Percentiles rank a stretch among this genome's conserved stretches.
phyloP scores from a whole-genome alignment of 2,888 invertebrate genomes.

The Parasteatoda lunata region DNA sequence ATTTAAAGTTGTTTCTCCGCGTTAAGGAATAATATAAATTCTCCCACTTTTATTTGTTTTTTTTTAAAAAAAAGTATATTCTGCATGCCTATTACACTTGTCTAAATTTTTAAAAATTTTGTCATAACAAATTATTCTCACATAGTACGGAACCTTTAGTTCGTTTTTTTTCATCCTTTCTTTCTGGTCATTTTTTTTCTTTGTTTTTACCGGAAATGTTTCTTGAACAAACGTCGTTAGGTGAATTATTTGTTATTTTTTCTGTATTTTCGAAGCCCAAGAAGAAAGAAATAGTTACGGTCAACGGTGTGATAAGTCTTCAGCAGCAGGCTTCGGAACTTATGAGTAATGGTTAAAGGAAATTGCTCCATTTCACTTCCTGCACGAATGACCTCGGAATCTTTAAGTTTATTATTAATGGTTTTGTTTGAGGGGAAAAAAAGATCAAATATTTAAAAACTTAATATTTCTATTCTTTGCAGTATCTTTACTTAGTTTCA shows the following conservation, averaged over 20 bases:
- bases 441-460: no score
- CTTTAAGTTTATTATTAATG: neutral
- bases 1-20: no score
- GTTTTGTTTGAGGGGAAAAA: no score
- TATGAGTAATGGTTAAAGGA: neutral
- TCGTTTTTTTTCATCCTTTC: neutral
- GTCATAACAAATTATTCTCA: no score
- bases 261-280: neutral
- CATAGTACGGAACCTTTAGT: no score
- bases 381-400: neutral
- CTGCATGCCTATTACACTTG: no score
- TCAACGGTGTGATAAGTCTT: neutral
- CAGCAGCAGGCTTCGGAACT: neutral
- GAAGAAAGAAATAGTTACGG: neutral
- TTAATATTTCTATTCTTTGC: no score
- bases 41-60: no score
- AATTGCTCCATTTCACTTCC: slow-evolving; percentile 5
- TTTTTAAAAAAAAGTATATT: no score
- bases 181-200: neutral
- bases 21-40: no score
- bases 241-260: neutral
- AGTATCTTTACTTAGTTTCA: no score
- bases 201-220: slow-evolving; percentile 27
- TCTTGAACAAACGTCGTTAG: slow-evolving; percentile 34
- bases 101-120: no score